These are phyloP conservation scores for Synergus laeviventris DNA, from an alignment of 2,888 invertebrate genomes.

Conservation along the genomic window DNA sequence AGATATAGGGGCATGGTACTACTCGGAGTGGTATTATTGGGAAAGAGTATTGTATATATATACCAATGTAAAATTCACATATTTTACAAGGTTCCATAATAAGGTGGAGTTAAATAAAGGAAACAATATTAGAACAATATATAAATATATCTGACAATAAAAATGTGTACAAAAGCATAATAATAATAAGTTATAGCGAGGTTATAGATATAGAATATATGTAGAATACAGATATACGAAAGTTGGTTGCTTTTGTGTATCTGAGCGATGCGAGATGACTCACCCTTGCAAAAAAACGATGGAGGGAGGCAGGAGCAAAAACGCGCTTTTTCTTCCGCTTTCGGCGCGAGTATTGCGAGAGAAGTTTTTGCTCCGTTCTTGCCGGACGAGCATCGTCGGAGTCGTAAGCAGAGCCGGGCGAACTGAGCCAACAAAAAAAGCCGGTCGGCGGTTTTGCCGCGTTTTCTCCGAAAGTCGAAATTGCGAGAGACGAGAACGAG, in stretches of 20 bases:
- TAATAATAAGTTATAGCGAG: neutral
- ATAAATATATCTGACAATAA: neutral
- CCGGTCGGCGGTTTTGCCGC: conserved; percentile 63
- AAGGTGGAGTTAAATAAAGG: too few species aligned
- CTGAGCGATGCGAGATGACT: conserved; percentile 67
- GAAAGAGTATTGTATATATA: too few species aligned
- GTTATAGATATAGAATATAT: neutral
- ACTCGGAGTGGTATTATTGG: too few species aligned
- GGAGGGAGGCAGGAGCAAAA: conserved; percentile 59
- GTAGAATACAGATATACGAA: conserved; percentile 48
- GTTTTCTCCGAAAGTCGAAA: conserved; percentile 69
- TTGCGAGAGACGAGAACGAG: conserved; percentile 57
- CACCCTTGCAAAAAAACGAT: conserved; percentile 62
- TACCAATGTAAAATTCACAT: too few species aligned
- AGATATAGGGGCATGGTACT: too few species aligned
- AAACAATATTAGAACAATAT: too few species aligned
- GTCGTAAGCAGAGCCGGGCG: conserved; percentile 58
- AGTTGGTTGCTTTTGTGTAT: conserved; percentile 58
- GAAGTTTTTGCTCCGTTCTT: conserved; percentile 69
- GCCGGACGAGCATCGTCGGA: conserved; percentile 59
- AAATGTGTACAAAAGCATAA: neutral
- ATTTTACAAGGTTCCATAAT: too few species aligned
- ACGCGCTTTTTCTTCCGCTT: conserved; percentile 69
- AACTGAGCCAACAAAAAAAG: conserved; percentile 61
- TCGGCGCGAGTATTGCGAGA: conserved; percentile 70